Evolutionary conservation across 2,888 invertebrate genomes (phyloP), one percentile per base, ranked within the genome.

Genomic region (Hypselothyrea guttata): DNA sequence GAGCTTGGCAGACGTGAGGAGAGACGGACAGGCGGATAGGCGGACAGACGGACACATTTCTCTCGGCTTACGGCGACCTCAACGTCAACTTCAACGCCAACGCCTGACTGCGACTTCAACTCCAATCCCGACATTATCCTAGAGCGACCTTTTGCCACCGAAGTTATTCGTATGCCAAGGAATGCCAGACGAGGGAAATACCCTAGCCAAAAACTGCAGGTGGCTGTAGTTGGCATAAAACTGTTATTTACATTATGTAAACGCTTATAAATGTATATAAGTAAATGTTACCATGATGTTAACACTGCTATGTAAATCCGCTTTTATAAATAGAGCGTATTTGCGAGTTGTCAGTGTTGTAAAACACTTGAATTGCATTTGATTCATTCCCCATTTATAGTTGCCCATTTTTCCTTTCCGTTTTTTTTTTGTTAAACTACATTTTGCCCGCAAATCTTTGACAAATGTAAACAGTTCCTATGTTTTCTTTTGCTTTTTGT

Each of bases 401-500:
- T 48, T 42, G 18, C 27, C 22, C 40, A 45, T 46, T 42, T 54
- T 41, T 31, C 12, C 16, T 56, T 59, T 53, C 8, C 8, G 7
- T 13, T 30, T 30, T 30, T 31, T 0, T 7, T 9, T 9, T 9
- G 16, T 16, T 37, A n/a, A 22, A 22, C 38, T 46, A 11, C 38
- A 38, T 62, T 52, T 57, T 63, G 4, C 22, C 45, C 53, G 57
- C 52, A 81, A 77, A 72, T 74, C 79, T 78, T 69, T 79, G 79
- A 78, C 74, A 79, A 82, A 76, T 82, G 83, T 78, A 82, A 78
- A 78, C 83, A 78, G 58, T 62, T 53, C 45, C 31, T 28, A 46
- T 41, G 52, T 55, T 58, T 49, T 49, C 48, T 46, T 41, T 22
- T 22, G 22, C 22, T 22, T 27, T 52, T 35, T 13, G 13, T 16